phyloP scores from a whole-genome alignment of 2,888 invertebrate genomes.

The Lysandra bellargus region DNA sequence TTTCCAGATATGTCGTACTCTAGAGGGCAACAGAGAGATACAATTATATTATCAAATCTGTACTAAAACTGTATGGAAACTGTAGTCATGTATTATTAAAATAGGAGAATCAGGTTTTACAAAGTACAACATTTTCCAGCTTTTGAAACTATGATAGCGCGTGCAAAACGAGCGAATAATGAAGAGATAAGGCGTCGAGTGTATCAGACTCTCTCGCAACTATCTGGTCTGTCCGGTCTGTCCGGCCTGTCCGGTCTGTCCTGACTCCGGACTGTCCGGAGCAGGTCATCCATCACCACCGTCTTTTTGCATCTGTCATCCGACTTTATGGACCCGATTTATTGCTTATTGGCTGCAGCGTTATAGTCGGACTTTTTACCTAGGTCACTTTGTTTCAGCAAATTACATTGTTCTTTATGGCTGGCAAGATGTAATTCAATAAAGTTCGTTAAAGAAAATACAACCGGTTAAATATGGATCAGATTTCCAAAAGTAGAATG shows the following conservation, averaged over 20 bases:
- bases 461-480: too few relatives aligned
- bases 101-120: too few relatives aligned
- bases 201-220: background rate
- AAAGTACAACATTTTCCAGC: background rate
- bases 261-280: background rate
- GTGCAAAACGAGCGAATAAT: background rate
- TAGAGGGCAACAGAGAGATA: too few relatives aligned
- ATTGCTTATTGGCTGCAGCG: background rate
- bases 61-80: too few relatives aligned
- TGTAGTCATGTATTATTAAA: too few relatives aligned
- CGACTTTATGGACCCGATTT: background rate
- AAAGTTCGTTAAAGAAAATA: too few relatives aligned
- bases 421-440: background rate
- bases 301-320: constrained; percentile 13
- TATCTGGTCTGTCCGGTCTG: background rate
- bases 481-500: too few relatives aligned
- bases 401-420: background rate
- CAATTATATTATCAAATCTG: too few relatives aligned
- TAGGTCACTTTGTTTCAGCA: background rate
- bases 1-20: too few relatives aligned
- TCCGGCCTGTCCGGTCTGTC: background rate
- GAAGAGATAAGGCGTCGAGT: background rate
- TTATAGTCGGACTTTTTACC: background rate
- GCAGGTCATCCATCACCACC: background rate
- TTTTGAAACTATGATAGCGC: background rate